phyloP scores from a whole-genome alignment of 1,140 invertebrate species.

The Caenorhabditis latens region DNA sequence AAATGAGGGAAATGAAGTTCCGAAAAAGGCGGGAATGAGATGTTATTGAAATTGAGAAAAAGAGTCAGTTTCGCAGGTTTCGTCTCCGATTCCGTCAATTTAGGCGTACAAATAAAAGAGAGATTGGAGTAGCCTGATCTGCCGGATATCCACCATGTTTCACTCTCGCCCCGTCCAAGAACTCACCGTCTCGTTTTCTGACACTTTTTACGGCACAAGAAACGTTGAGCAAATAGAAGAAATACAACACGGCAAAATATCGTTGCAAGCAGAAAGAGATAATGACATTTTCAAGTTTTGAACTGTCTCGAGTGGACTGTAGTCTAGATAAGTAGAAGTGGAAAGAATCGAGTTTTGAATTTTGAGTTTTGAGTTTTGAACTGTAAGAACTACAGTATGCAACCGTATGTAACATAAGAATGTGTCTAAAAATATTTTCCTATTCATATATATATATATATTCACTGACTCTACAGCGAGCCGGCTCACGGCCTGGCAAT shows the following conservation, averaged over 20 bases:
- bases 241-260: conserved; percentile 31
- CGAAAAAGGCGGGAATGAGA: conserved; percentile 39
- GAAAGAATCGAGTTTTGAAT: not conserved
- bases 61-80: conserved; percentile 39
- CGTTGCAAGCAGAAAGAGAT: not conserved
- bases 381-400: not conserved
- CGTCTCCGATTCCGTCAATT: conserved; percentile 30
- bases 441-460: too few relatives aligned
- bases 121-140: conserved; percentile 10
- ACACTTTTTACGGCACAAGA: conserved; percentile 43
- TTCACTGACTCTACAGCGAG: too few relatives aligned
- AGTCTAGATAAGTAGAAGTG: not conserved
- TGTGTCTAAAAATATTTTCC: too few relatives aligned
- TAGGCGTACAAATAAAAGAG: conserved; percentile 33
- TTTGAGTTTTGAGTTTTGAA: not conserved
- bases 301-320: conserved; percentile 22
- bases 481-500: too few relatives aligned
- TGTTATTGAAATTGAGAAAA: conserved; percentile 46
- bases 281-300: conserved; percentile 14
- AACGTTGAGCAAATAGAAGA: conserved; percentile 26
- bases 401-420: too few relatives aligned
- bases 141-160: conserved; percentile 51
- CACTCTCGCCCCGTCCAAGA: too few relatives aligned
- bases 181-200: conserved; percentile 8
- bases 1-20: not conserved